Conservation (phyloP, 2,113 vertebrate species). For the Todiramphus chloris region DNA sequence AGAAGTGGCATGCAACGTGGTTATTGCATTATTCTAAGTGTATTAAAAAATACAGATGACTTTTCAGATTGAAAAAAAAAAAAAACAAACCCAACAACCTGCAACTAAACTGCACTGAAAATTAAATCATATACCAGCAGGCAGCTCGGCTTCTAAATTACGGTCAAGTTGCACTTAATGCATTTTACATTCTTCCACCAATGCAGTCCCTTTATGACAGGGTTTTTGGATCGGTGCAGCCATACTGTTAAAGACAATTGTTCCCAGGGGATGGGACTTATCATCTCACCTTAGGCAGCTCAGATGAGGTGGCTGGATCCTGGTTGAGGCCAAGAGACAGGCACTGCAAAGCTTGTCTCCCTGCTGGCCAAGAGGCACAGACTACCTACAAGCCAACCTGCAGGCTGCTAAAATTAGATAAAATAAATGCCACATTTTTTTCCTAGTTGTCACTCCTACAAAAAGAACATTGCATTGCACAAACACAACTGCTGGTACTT, state of each 20-base stretch:
- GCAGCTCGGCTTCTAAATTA: neutral
- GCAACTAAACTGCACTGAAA: neutral
- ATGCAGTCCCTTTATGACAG: neutral
- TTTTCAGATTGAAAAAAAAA: neutral
- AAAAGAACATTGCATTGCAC: neutral
- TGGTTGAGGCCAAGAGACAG: neutral
- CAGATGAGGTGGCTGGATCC: neutral
- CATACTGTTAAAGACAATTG: neutral
- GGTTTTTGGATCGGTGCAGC: neutral
- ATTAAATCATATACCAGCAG: neutral
- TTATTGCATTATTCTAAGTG: neutral
- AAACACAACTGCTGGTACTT: neutral
- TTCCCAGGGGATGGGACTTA: neutral
- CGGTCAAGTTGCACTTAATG: neutral
- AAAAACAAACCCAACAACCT: neutral
- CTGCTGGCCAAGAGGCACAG: neutral
- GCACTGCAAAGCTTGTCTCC: neutral
- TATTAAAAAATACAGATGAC: neutral
- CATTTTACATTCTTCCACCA: neutral
- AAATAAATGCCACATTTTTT: neutral
- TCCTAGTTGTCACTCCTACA: neutral
- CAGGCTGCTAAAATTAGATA: neutral
- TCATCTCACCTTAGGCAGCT: neutral
- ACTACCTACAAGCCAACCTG: neutral
- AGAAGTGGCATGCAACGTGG: neutral